A percentile compares a stretch with the other conserved stretches of the same genome.
These are phyloP conservation scores for Microcebus ravelobensis DNA, from an alignment of 2,113 vertebrate genomes.

Conservation along the genomic window DNA sequence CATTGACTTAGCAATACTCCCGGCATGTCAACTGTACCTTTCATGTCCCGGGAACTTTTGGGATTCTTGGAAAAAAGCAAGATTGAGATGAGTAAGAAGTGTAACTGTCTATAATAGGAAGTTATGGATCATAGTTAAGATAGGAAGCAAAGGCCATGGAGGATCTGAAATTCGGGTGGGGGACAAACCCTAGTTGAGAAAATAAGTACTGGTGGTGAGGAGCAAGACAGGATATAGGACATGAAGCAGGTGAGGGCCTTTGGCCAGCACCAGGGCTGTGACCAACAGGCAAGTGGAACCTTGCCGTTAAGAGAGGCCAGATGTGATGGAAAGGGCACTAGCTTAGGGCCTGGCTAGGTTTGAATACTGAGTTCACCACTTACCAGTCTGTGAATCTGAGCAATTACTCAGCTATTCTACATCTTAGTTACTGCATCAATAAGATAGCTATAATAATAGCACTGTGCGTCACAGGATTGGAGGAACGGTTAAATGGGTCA, in stretches of 20 bases:
- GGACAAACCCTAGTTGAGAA: neutral
- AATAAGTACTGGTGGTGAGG: neutral
- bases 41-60: neutral
- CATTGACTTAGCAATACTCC: neutral
- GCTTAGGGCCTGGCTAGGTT: neutral
- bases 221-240: neutral
- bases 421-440: neutral
- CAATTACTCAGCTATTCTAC: neutral
- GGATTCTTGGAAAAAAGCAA: neutral
- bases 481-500: neutral
- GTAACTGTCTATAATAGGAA: neutral
- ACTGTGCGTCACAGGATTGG: rapidly evolving
- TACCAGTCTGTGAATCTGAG: neutral
- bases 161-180: neutral
- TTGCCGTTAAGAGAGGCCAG: rapidly evolving
- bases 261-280: neutral
- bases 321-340: neutral
- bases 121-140: neutral
- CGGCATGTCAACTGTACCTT: neutral
- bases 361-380: neutral
- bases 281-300: too few relatives aligned
- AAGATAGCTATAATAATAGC: rapidly evolving
- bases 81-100: neutral
- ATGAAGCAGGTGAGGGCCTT: rapidly evolving
- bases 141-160: neutral